Conservation (phyloP, 2,888 invertebrate genomes). For the Sinelater perroti region DNA sequence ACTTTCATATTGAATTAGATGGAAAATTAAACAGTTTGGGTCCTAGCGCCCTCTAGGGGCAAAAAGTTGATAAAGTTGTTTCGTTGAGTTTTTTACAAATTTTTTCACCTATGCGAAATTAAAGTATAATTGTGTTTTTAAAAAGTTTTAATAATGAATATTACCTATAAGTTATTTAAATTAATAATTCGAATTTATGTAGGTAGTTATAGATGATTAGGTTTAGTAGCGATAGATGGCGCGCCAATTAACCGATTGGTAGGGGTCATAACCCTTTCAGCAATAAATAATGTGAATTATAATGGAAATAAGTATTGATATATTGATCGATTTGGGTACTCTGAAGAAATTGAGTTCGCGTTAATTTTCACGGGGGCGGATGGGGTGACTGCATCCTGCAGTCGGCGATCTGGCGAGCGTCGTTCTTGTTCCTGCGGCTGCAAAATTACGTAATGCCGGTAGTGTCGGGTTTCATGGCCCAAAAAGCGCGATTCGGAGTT, state of each 20-base stretch:
- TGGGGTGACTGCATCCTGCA: neutral
- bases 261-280: conserved; percentile 25
- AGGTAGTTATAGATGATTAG: no score
- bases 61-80: no score
- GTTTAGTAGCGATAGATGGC: neutral
- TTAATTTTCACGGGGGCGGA: neutral
- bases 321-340: conserved; percentile 1
- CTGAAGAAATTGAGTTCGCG: neutral
- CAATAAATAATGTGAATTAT: conserved; percentile 11
- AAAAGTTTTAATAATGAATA: no score
- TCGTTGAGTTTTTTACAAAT: no score
- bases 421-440: neutral
- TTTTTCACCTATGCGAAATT: no score
- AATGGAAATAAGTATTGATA: conserved; percentile 21
- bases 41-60: no score
- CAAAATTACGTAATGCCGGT: conserved; percentile 11
- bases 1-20: no score
- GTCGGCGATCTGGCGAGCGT: neutral
- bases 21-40: no score
- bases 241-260: neutral
- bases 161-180: no score
- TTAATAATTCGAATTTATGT: no score
- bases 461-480: neutral
- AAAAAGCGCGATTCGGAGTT: neutral
- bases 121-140: no score